A percentile compares a stretch with the other conserved stretches of the same genome.
Evolutionary conservation across 2,888 invertebrate species (phyloP).

Genomic region (Notocelia uddmanniana): DNA sequence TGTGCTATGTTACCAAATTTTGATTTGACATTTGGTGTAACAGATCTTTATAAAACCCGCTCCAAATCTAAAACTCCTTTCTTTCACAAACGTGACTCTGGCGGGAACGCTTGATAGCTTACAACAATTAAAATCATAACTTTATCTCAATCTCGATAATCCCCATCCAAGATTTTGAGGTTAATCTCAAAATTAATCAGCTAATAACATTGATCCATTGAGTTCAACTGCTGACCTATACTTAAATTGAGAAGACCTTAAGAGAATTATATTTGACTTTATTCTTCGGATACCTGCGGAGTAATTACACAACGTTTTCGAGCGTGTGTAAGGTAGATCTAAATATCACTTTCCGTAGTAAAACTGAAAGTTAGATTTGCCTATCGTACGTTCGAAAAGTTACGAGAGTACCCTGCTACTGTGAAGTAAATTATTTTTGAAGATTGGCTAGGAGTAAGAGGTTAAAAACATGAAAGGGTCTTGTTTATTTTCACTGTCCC

Average conservation of each 20-base stretch:
- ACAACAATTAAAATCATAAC: neutral
- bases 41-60: too few relatives aligned
- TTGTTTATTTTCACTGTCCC: conserved; percentile 32
- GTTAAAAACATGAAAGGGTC: conserved; percentile 12
- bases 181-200: conserved; percentile 2
- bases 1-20: too few relatives aligned
- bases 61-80: too few relatives aligned
- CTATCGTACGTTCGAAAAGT: too few relatives aligned
- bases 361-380: too few relatives aligned
- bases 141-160: neutral
- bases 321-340: too few relatives aligned
- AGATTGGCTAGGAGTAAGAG: conserved; percentile 13
- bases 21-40: too few relatives aligned
- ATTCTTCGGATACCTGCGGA: neutral
- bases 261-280: conserved; percentile 12
- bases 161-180: neutral
- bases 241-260: neutral
- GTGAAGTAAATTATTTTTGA: conserved; percentile 32
- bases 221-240: conserved; percentile 17
- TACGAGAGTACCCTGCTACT: too few relatives aligned
- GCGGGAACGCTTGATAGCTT: neutral
- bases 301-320: too few relatives aligned
- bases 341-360: too few relatives aligned
- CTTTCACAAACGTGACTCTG: too few relatives aligned
- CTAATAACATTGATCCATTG: conserved; percentile 1